Evolutionary conservation across 1,140 invertebrate species (phyloP).

Genomic region (Heliconius nattereri): DNA sequence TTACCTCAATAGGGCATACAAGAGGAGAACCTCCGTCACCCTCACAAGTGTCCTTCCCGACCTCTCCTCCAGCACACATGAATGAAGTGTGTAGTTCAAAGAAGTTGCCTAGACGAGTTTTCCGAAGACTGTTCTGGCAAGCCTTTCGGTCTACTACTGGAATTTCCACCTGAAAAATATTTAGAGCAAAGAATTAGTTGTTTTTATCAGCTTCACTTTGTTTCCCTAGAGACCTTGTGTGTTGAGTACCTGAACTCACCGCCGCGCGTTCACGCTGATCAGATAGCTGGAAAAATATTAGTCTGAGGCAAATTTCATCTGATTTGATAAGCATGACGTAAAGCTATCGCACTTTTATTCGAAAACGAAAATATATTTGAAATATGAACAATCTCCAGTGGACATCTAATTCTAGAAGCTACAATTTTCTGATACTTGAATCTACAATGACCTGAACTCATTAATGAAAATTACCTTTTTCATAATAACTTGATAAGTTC

Average conservation of each 20-base stretch:
- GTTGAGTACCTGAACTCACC: no score
- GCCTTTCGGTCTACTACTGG: slow-evolving; percentile 81
- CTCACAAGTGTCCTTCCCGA: slow-evolving; percentile 84
- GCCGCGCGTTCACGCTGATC: no score
- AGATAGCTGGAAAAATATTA: no score
- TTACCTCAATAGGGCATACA: slow-evolving; percentile 84
- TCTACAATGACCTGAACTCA: background rate
- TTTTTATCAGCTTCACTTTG: no score
- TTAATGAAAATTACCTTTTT: slow-evolving; percentile 68
- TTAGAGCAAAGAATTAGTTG: background rate
- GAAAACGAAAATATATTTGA: no score
- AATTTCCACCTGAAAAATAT: slow-evolving; percentile 79
- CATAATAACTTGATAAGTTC: slow-evolving; percentile 82
- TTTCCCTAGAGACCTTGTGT: no score
- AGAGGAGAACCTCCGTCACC: slow-evolving; percentile 85
- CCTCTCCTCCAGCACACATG: slow-evolving; percentile 88
- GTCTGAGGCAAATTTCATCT: no score
- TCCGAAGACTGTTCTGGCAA: slow-evolving; percentile 82
- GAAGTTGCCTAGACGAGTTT: slow-evolving; percentile 83
- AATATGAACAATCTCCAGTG: background rate
- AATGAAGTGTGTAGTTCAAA: slow-evolving; percentile 87
- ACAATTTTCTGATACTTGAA: background rate
- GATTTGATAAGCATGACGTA: no score
- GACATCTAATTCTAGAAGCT: background rate
- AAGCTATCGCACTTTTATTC: no score